A percentile compares a stretch with the other conserved stretches of the same genome.
These are phyloP conservation scores for Eupithecia centaureata DNA, from an alignment of 2,888 invertebrate species.

Conservation along the genomic window DNA sequence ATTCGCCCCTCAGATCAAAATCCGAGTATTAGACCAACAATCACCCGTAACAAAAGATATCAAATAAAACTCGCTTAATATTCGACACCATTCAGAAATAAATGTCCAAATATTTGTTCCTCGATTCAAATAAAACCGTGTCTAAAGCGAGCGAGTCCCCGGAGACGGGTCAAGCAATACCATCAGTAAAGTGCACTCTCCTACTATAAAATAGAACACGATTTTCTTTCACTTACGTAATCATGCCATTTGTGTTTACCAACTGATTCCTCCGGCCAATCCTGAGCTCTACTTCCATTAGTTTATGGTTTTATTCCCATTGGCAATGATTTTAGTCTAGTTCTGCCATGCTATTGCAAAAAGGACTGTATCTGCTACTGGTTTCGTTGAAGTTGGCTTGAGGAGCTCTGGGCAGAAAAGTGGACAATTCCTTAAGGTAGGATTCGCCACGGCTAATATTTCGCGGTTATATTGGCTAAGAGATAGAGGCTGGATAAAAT, in stretches of 20 bases:
- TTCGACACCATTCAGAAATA: slow-evolving; percentile 77
- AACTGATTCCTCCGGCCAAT: slow-evolving; percentile 25
- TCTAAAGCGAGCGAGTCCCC: slow-evolving; percentile 77
- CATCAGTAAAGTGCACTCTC: slow-evolving; percentile 42
- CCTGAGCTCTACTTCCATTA: slow-evolving; percentile 39
- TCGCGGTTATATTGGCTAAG: slow-evolving; percentile 77
- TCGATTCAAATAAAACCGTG: slow-evolving; percentile 81
- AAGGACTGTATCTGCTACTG: slow-evolving; percentile 19
- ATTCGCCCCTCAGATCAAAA: slow-evolving; percentile 42
- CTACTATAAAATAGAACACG: slow-evolving; percentile 41
- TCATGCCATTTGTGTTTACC: slow-evolving; percentile 44
- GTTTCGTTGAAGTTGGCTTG: slow-evolving; percentile 43
- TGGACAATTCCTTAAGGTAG: slow-evolving; percentile 67
- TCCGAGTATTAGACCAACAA: slow-evolving; percentile 51
- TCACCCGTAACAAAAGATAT: slow-evolving; percentile 67
- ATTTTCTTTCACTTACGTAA: slow-evolving; percentile 45
- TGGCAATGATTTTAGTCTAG: slow-evolving; percentile 14
- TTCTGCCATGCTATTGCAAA: slow-evolving; percentile 36
- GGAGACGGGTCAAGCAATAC: slow-evolving; percentile 73
- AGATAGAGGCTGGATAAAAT: slow-evolving; percentile 75
- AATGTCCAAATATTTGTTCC: slow-evolving; percentile 83
- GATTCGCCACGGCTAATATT: slow-evolving; percentile 81
- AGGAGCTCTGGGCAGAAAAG: slow-evolving; percentile 43
- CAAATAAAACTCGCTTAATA: slow-evolving; percentile 77
- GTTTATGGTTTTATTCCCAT: slow-evolving; percentile 23